A percentile compares a stretch with the other conserved stretches of the same genome.
Conservation (phyloP, 2,797 vertebrate species). For the Brachymystax lenok region DNA sequence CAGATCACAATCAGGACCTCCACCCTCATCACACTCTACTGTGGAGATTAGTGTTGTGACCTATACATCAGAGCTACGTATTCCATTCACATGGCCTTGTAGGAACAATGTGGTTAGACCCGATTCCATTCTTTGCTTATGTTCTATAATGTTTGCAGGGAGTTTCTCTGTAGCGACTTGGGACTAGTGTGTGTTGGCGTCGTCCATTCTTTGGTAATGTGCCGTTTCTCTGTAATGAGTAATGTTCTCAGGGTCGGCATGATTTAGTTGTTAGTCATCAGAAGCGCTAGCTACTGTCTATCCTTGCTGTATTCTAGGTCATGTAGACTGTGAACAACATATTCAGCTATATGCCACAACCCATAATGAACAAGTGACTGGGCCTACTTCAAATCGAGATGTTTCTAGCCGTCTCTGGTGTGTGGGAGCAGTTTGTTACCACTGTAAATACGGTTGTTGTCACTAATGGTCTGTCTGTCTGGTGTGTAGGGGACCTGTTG, state of each 20-base stretch:
- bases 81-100: background rate
- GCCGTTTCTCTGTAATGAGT: background rate
- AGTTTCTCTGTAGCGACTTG: background rate
- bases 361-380: background rate
- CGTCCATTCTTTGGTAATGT: background rate
- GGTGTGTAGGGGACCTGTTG: conserved; percentile 85
- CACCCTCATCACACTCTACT: background rate
- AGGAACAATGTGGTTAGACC: conserved; percentile 48
- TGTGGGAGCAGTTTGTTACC: background rate
- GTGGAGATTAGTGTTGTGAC: background rate
- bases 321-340: background rate
- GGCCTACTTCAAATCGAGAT: background rate
- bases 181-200: background rate
- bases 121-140: conserved; percentile 31
- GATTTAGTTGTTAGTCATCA: conserved; percentile 44
- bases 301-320: background rate
- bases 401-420: background rate
- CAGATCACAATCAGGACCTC: background rate
- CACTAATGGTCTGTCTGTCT: background rate
- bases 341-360: too few species aligned
- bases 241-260: background rate
- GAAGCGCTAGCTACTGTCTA: conserved; percentile 7
- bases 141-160: background rate
- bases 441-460: background rate
- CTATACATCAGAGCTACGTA: background rate